Base-by-base conservation (phyloP, 2,113 vertebrate genomes). In the Desmodus rotundus region DNA sequence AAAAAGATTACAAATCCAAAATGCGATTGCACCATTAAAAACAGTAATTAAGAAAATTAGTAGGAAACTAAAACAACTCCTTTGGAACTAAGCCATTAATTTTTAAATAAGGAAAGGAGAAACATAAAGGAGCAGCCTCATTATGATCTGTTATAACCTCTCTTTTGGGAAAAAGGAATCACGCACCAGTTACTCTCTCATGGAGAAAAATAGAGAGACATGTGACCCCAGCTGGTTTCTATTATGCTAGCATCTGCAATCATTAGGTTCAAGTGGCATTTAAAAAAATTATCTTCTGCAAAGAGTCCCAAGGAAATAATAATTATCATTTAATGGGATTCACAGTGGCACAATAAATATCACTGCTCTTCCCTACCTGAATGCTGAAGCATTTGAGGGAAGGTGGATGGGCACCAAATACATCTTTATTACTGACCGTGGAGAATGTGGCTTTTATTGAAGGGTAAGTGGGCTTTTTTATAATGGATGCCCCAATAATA, bases 241-340 rank as follows among this genome's bases (percentile, higher is more conserved):
- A 81, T 92, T 87, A 92, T 54, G 17, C 38, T 45, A 92, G 38
- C 88, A 94, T 95, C 88, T 96, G 94, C 85, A 90, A 73, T 90
- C 91, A 95, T 91, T 91, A 94, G 68, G 92, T 91, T 86, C 78
- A 89, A 87, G 67, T 83, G 78, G 33, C 94, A 96, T 97, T 7
- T 45, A 20, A 61, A 4, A 94, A 92, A 96, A 93, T 58, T 87
- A 95, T 90, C 89, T 89, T 87, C 63, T 92, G 45, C 38, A 89
- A 87, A 84, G 76, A 84, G 70, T 97, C 96, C 85, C 93, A 81
- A 92, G 72, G 84, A 97, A 93, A 95, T 56, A 89, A 87, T 96
- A 89, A 95, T 95, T 91, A 87, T 52, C 74, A 78, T 83, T 86
- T 91, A 97, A 83, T 96, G 54, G 33, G 54, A 65, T 89, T 95